Percentiles rank a stretch among this genome's conserved stretches.
phyloP scores from a whole-genome alignment of 2,888 invertebrate species.

The Ennomos fuscantarius region DNA sequence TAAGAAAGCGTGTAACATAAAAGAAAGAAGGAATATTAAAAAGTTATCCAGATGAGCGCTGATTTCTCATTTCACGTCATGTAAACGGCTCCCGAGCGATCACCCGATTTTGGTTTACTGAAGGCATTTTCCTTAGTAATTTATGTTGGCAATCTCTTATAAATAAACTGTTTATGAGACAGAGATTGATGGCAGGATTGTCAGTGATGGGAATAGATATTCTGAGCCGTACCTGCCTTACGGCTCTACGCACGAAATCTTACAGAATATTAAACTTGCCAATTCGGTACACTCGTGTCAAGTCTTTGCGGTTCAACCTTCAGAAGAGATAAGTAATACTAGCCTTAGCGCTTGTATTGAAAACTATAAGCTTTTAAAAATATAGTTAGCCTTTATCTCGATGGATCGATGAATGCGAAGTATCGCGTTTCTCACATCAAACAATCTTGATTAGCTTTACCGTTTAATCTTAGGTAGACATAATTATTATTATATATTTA shows the following conservation, averaged over 20 bases:
- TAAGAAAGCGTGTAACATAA: slow-evolving; percentile 16
- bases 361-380: too few species aligned
- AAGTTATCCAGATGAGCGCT: slow-evolving; percentile 11
- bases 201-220: slow-evolving; percentile 15
- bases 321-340: too few species aligned
- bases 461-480: too few species aligned
- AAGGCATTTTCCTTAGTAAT: slow-evolving; percentile 20
- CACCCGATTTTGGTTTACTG: slow-evolving; percentile 20
- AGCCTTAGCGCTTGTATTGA: too few species aligned
- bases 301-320: too few species aligned
- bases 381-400: too few species aligned
- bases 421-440: too few species aligned
- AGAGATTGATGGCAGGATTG: slow-evolving; percentile 18
- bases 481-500: too few species aligned
- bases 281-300: too few species aligned
- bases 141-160: slow-evolving; percentile 22
- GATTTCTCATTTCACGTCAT: slow-evolving; percentile 12
- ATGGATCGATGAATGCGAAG: too few species aligned
- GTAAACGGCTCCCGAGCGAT: slow-evolving; percentile 24
- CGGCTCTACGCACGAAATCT: slow-evolving; percentile 8
- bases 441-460: too few species aligned
- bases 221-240: slow-evolving; percentile 9
- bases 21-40: slow-evolving; percentile 20
- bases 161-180: slow-evolving; percentile 29
- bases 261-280: too few species aligned